Base-by-base conservation (phyloP, 2,797 vertebrate species). In the Rhinoraja longicauda region DNA sequence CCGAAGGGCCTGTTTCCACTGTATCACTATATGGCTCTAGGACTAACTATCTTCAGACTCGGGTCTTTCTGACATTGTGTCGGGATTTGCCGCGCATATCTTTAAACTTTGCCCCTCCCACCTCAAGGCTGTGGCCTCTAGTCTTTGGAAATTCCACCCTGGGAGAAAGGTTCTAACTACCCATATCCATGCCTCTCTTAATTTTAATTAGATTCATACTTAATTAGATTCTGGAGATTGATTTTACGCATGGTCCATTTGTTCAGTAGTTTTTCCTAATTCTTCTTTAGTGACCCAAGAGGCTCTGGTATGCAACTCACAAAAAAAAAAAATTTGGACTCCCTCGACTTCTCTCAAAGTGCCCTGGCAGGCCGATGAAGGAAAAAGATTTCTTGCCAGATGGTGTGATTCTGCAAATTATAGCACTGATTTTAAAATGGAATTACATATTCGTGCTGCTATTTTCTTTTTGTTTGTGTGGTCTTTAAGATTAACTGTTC, bases 401-500 rank as follows among this genome's bases (percentile, higher is more conserved):
- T 62, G 64, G 59, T 7, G 62, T 88, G 59, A 88, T 88, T 88
- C 84, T 88, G 84, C 59, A 88, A 88, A 88, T 88, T 67, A 67
- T n/a, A 36, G 62, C 62, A 88, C n/a, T 88, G 84, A 88, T 88
- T 88, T 88, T 36, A 1, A 67, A 32, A 21, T 67, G 84, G 84
- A 88, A 88, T 67, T 67, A 88, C 67, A 88, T 67, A 67, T n/a
- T n/a, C n/a, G 9, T 77, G n/a, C 4, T 17, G 53, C 57, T 10
- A 57, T n/a, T 86, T 86, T 59, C 53, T 81, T 62, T 67, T 67
- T 67, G 84, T 88, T 88, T 64, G 84, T 88, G 84, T 67, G 62
- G 84, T 67, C 84, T 88, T 88, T 88, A 88, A 88, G 59, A 67
- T 88, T 17, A 88, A 88, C 84, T 8, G n/a, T 67, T 88, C 62